phyloP scores from a whole-genome alignment of 2,113 vertebrate species.

The Labeo catla region DNA sequence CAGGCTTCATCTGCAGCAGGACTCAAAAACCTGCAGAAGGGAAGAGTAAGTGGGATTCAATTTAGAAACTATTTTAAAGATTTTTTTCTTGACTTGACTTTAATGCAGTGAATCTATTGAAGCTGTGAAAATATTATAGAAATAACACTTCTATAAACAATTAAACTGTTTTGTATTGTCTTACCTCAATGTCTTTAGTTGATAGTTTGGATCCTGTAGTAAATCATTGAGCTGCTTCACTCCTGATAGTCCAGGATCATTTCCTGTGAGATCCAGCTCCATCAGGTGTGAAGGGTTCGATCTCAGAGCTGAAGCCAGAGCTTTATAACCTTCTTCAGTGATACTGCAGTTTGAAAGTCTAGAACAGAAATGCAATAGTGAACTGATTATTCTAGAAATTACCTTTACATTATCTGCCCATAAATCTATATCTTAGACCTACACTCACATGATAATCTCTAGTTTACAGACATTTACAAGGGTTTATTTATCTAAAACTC shows the following conservation, averaged over 20 bases:
- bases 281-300: neutral
- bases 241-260: conserved; percentile 10
- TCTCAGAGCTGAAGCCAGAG: neutral
- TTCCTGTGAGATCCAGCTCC: neutral
- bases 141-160: neutral
- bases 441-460: neutral
- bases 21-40: neutral
- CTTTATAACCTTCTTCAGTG: conserved; percentile 5
- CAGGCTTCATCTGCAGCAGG: neutral
- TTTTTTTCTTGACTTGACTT: neutral
- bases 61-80: neutral
- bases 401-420: neutral
- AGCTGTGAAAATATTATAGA: neutral
- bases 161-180: neutral
- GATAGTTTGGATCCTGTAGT: neutral
- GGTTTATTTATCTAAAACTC: neutral
- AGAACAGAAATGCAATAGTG: neutral
- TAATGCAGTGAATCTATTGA: neutral
- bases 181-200: neutral
- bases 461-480: neutral
- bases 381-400: neutral
- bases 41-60: neutral
- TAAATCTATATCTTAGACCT: too few relatives aligned
- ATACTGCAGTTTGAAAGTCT: neutral
- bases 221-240: neutral